phyloP scores from a whole-genome alignment of 2,888 invertebrate genomes.

The Chirona hameri region DNA sequence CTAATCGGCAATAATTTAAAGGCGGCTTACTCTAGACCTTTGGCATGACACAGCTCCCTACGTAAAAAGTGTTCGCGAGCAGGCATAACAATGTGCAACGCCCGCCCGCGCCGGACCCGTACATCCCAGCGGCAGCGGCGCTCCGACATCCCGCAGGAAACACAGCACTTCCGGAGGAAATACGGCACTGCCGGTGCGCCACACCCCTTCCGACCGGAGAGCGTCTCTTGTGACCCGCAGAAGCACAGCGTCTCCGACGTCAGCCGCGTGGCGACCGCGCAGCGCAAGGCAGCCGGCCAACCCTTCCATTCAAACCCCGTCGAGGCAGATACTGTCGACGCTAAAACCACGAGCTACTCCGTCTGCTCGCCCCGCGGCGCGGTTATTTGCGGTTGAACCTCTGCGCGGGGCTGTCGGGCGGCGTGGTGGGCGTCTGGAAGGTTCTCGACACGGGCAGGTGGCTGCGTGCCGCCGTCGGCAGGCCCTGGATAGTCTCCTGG shows the following conservation, averaged over 20 bases:
- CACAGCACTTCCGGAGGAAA: neutral
- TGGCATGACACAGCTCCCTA: slow-evolving; percentile 2
- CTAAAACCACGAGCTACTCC: neutral
- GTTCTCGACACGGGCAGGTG: neutral
- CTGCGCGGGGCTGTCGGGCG: slow-evolving; percentile 4
- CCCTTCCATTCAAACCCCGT: neutral
- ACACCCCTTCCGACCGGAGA: too few relatives aligned
- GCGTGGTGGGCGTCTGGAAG: neutral
- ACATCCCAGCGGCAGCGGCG: neutral
- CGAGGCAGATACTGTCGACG: neutral
- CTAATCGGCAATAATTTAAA: slow-evolving; percentile 13
- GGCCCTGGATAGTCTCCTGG: slow-evolving; percentile 29
- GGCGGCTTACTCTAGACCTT: slow-evolving; percentile 3
- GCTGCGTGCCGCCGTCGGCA: slow-evolving; percentile 13
- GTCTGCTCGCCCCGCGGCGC: neutral
- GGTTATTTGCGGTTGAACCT: neutral
- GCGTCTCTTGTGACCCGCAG: neutral
- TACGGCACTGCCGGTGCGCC: neutral
- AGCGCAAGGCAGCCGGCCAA: neutral
- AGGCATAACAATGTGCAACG: neutral
- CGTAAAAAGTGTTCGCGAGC: neutral
- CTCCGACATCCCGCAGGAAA: too few relatives aligned
- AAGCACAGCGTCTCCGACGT: neutral
- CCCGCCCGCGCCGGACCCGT: neutral
- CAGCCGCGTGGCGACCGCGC: neutral